Base-by-base conservation (phyloP, 2,888 invertebrate species). In the Polia nebulosa region DNA sequence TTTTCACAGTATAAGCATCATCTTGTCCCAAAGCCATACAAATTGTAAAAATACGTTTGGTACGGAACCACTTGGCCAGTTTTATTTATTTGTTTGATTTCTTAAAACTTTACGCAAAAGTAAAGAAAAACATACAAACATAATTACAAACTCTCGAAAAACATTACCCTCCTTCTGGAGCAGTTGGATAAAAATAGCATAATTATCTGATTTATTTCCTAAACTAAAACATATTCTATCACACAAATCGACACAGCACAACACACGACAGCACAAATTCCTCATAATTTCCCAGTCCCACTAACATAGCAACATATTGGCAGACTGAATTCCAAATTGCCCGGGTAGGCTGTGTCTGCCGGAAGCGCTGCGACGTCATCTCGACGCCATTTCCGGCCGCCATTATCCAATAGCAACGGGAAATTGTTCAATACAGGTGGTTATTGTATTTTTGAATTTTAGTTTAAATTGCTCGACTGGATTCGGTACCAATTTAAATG, bases 361-460 rank as follows among this genome's bases (percentile, higher is more conserved):
- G 88, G 89, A 90, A 85, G 72, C 29, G 78, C 57, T 59, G 86
- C 91, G 91, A 93, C 91, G 92, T 93, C 92, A 91, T 85, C 85
- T 88, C 88, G 87, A 81, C 84, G 87, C 88, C 88, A 92, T 92
- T 90, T 92, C 93, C 93, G 90, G 81, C 78, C 72, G 86, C 86
- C 88, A 92, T 92, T 92, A 92, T 83, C 91, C 90, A 92, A 92
- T 93, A 87, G 87, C 59, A 78, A 80, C 80, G 83, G 88, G 90
- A 91, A 92, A 92, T 91, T 90, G 80, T 76, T 73, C 63, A 49
- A 64, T 68, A 80, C 78, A 78, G 77, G 82, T 81, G 72, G 58
- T 72, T 72, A 72, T 67, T 76, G 66, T 77, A 25, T 72, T 65
- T 56, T 53, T 57, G 22, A 39, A 68, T 55, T 57, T 27, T 29